phyloP scores from a whole-genome alignment of 2,888 invertebrate species.

The Apamea monoglypha region DNA sequence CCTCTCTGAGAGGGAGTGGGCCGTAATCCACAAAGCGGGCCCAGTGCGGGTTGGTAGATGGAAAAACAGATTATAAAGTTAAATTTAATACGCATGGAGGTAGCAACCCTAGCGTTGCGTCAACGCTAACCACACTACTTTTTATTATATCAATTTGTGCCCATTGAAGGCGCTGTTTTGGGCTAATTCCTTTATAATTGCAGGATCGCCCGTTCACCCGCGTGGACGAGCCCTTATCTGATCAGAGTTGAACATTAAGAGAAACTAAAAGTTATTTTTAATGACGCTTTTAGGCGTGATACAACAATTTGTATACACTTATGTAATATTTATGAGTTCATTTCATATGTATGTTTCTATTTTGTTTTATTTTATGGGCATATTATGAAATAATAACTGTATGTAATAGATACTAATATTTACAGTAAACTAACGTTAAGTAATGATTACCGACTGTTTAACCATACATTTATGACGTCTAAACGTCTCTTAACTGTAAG shows the following conservation, averaged over 20 bases:
- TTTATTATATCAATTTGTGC: conserved; percentile 90
- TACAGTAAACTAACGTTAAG: neutral
- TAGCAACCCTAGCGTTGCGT: conserved; percentile 70
- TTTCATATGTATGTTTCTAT: conserved; percentile 39
- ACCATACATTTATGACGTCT: neutral
- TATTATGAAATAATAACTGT: neutral
- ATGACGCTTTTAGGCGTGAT: conserved; percentile 75
- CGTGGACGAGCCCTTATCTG: conserved; percentile 85
- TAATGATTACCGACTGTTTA: neutral
- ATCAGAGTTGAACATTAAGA: conserved; percentile 80
- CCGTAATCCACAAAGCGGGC: no score
- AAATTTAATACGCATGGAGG: neutral
- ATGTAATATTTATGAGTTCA: conserved; percentile 61
- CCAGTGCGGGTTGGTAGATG: no score
- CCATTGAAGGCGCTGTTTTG: conserved; percentile 88
- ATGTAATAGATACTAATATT: neutral
- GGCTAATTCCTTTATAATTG: conserved; percentile 90
- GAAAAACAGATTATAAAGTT: neutral
- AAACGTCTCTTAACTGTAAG: neutral
- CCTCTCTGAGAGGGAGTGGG: no score
- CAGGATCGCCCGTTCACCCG: conserved; percentile 82
- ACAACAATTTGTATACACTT: conserved; percentile 70
- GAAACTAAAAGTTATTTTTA: conserved; percentile 79
- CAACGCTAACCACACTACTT: conserved; percentile 82
- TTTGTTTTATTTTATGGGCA: neutral